Percentiles rank a stretch among this genome's conserved stretches.
Conservation (phyloP, 2,888 invertebrate genomes). For the Zeuzera pyrina region DNA sequence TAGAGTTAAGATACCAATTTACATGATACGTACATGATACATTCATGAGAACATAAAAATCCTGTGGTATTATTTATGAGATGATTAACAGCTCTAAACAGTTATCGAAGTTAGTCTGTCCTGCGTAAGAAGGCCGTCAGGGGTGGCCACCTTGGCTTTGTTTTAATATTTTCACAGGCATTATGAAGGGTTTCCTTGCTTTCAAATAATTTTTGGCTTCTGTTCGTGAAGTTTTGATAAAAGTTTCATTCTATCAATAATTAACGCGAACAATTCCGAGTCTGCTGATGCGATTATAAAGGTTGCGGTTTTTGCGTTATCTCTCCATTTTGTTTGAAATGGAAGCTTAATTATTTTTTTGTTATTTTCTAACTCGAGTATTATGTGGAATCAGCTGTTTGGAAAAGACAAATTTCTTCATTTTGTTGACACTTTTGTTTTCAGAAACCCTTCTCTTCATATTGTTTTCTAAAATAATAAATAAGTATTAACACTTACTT, state of each 20-base stretch:
- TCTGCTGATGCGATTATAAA: conserved; percentile 67
- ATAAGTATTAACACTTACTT: too few relatives aligned
- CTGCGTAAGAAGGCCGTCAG: conserved; percentile 39
- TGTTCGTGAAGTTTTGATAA: conserved; percentile 72
- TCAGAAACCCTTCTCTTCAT: too few relatives aligned
- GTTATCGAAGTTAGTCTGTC: conserved; percentile 40
- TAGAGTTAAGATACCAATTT: conserved; percentile 3
- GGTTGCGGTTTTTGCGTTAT: conserved; percentile 54
- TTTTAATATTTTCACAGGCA: conserved; percentile 73
- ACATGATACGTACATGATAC: conserved; percentile 3
- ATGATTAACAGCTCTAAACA: conserved; percentile 37
- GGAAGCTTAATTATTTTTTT: conserved; percentile 7
- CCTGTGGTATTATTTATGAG: conserved; percentile 15
- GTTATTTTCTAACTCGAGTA: too few relatives aligned
- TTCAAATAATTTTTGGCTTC: conserved; percentile 72
- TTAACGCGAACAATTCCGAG: conserved; percentile 64
- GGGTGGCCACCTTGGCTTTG: conserved; percentile 69
- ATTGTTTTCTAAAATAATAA: too few relatives aligned
- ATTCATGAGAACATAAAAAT: too few relatives aligned
- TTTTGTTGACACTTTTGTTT: too few relatives aligned
- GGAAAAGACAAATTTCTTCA: too few relatives aligned
- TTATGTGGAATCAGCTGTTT: too few relatives aligned
- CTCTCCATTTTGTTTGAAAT: conserved; percentile 30
- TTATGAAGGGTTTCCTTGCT: conserved; percentile 72
- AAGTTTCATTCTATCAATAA: conserved; percentile 74